Percentiles rank a stretch among this genome's conserved stretches.
These are phyloP conservation scores for Capromys pilorides DNA, from an alignment of 2,797 vertebrate species.

Conservation along the genomic window DNA sequence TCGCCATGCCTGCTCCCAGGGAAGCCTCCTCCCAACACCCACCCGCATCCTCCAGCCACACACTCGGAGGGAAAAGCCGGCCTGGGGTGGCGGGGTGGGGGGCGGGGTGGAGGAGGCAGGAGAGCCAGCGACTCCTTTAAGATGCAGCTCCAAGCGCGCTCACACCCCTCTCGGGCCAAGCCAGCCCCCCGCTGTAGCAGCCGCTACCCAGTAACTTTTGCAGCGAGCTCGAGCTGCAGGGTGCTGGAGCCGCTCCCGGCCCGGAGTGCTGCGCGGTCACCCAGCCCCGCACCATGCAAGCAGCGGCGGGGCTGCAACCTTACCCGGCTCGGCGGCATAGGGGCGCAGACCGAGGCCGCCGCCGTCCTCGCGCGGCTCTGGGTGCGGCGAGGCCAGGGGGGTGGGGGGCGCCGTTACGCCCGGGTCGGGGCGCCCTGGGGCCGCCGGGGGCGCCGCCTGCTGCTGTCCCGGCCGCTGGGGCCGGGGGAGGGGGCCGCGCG, in stretches of 20 bases:
- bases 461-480: conserved; percentile 57
- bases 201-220: conserved; percentile 73
- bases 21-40: background rate
- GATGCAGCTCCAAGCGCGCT: conserved; percentile 52
- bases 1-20: background rate
- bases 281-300: conserved; percentile 66
- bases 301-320: conserved; percentile 69
- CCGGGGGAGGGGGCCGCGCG: conserved; percentile 68
- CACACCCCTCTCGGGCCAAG: conserved; percentile 67
- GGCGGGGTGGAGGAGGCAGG: background rate
- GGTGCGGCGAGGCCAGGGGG: conserved; percentile 52
- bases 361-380: conserved; percentile 62
- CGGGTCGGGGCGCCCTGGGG: conserved; percentile 49
- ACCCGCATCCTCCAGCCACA: background rate
- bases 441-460: background rate
- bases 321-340: conserved; percentile 75
- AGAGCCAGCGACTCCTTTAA: conserved; percentile 58
- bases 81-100: background rate
- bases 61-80: background rate
- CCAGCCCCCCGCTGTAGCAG: conserved; percentile 43
- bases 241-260: conserved; percentile 39
- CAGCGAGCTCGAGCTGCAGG: conserved; percentile 28
- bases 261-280: conserved; percentile 18
- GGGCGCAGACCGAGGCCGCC: conserved; percentile 69
- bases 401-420: conserved; percentile 64